Conservation (phyloP, 2,888 invertebrate species). For the Campoplex capitator region DNA sequence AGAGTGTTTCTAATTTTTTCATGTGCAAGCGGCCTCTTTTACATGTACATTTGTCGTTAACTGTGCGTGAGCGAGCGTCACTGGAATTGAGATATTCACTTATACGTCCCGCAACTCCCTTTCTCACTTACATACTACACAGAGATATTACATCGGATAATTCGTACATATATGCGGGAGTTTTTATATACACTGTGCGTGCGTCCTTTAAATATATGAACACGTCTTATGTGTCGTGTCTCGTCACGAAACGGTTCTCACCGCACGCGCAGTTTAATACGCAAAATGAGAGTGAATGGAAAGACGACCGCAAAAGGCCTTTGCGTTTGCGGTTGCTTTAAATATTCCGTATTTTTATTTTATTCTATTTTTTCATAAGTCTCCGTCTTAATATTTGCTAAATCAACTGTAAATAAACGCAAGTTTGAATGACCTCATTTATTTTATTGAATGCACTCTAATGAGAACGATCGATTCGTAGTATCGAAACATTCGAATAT, state of each 20-base stretch:
- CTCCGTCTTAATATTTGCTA: not conserved
- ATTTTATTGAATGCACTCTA: not conserved
- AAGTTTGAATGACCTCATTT: not conserved
- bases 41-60: conserved; percentile 26
- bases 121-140: conserved; percentile 64
- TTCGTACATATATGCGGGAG: conserved; percentile 60
- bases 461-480: not conserved
- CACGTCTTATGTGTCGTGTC: conserved; percentile 28
- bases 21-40: conserved; percentile 28
- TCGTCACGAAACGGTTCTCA: conserved; percentile 60
- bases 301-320: conserved; percentile 26
- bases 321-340: conserved; percentile 28
- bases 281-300: conserved; percentile 15
- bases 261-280: conserved; percentile 66
- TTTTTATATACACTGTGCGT: conserved; percentile 54
- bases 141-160: conserved; percentile 70
- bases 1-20: conserved; percentile 33
- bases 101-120: conserved; percentile 60
- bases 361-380: not conserved
- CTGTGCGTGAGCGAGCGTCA: conserved; percentile 54
- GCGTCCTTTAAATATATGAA: conserved; percentile 34
- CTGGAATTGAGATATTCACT: conserved; percentile 66
- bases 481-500: not conserved
- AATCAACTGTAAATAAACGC: not conserved
- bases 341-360: not conserved